Evolutionary conservation across 2,797 vertebrate species (phyloP).

Genomic region (Clarias laeviceps): DNA sequence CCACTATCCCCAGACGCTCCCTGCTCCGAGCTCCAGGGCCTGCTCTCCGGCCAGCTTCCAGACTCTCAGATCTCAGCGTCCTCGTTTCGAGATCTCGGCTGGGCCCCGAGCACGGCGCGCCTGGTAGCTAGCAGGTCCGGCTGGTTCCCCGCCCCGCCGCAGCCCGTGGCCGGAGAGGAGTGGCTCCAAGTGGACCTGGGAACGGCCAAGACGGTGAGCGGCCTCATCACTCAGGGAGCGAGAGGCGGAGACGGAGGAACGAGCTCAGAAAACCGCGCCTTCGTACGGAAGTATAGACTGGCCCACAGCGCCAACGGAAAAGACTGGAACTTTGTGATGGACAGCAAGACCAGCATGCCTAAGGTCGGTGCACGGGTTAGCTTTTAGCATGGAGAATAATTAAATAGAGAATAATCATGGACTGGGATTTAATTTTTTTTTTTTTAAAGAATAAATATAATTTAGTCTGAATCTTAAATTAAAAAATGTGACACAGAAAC

Average conservation of each 20-base stretch:
- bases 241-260: constrained; percentile 85
- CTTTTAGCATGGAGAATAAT: neutral
- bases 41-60: constrained; percentile 91
- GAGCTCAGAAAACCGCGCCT: constrained; percentile 85
- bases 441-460: neutral
- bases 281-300: constrained; percentile 93
- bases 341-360: constrained; percentile 84
- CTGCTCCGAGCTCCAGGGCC: constrained; percentile 91
- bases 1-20: constrained; percentile 79
- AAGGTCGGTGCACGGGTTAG: constrained; percentile 76
- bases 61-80: constrained; percentile 92
- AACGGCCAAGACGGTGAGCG: constrained; percentile 80
- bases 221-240: constrained; percentile 92
- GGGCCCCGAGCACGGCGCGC: constrained; percentile 84
- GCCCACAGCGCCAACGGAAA: constrained; percentile 87
- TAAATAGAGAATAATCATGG: neutral
- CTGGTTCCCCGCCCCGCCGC: constrained; percentile 86
- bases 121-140: constrained; percentile 93
- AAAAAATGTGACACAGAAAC: neutral
- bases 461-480: neutral
- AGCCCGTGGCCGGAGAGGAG: constrained; percentile 89
- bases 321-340: constrained; percentile 90
- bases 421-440: no score
- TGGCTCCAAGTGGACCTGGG: constrained; percentile 96
- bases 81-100: constrained; percentile 87